Conservation (phyloP, 53 echinoderm and acorn worm genomes). For the Henricia sp. region DNA sequence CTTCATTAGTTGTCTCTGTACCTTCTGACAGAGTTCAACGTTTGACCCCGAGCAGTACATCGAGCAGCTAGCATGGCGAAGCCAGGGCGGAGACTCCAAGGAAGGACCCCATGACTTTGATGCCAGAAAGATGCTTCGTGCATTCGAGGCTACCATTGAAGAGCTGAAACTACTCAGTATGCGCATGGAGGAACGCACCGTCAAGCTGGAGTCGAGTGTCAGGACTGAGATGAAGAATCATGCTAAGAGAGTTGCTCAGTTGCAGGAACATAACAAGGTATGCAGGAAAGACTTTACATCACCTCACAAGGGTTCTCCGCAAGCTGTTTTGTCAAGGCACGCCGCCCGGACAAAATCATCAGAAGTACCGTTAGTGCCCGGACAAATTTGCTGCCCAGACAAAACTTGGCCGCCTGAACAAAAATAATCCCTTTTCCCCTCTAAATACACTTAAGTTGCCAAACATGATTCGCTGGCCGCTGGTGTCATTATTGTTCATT, state of each 20-base stretch:
- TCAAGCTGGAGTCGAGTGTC: conserved; percentile 75
- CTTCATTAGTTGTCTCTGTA: neutral
- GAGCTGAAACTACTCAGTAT: conserved; percentile 81
- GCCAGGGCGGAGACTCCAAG: conserved; percentile 84
- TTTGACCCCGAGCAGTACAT: conserved; percentile 97
- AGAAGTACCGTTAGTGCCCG: too few relatives aligned
- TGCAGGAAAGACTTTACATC: too few relatives aligned
- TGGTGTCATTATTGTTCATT: too few relatives aligned
- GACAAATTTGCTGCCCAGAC: too few relatives aligned
- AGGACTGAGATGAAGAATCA: conserved; percentile 84
- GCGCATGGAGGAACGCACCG: conserved; percentile 88
- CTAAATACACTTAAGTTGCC: too few relatives aligned
- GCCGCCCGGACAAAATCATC: too few relatives aligned
- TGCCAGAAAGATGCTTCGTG: conserved; percentile 83
- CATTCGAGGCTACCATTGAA: conserved; percentile 93
- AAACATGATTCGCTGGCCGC: too few relatives aligned
- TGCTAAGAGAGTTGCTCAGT: conserved; percentile 82
- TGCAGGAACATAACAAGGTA: conserved; percentile 97
- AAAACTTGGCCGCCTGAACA: too few relatives aligned
- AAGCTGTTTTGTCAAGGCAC: too few relatives aligned
- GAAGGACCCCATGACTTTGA: conserved; percentile 90
- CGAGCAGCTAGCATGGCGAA: conserved; percentile 97
- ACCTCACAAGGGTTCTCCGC: too few relatives aligned
- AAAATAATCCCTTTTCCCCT: too few relatives aligned
- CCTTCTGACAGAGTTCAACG: conserved; percentile 72